A percentile compares a stretch with the other conserved stretches of the same genome.
Evolutionary conservation across 2,797 vertebrate genomes (phyloP).

Genomic region (Decapterus maruadsi): DNA sequence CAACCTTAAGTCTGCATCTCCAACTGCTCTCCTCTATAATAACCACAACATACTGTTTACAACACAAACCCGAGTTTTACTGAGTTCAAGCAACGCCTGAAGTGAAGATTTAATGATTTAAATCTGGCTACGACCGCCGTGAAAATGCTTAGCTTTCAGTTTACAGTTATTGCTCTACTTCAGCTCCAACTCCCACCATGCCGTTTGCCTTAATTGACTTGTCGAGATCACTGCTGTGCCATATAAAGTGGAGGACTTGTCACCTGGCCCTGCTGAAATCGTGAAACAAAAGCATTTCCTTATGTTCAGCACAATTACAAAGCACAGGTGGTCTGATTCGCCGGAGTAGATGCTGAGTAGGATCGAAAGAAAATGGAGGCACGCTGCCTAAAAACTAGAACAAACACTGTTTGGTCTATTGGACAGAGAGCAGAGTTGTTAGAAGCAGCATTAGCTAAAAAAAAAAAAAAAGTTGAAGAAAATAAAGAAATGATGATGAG

Average conservation of each 20-base stretch:
- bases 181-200: slow-evolving; percentile 15
- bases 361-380: slow-evolving; percentile 5
- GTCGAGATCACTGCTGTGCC: slow-evolving; percentile 29
- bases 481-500: slow-evolving; percentile 13
- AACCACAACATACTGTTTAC: slow-evolving; percentile 5
- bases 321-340: slow-evolving; percentile 51
- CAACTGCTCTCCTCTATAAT: neutral
- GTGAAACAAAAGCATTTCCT: slow-evolving; percentile 35
- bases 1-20: neutral
- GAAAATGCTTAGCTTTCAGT: slow-evolving; percentile 36
- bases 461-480: neutral
- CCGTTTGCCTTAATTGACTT: slow-evolving; percentile 30
- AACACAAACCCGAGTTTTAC: neutral
- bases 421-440: slow-evolving; percentile 23
- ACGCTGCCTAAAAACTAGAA: slow-evolving; percentile 30
- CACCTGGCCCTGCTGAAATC: slow-evolving; percentile 45
- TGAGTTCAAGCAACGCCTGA: slow-evolving; percentile 11
- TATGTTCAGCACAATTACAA: slow-evolving; percentile 35
- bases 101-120: slow-evolving; percentile 37
- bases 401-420: slow-evolving; percentile 26
- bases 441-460: slow-evolving; percentile 3
- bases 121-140: slow-evolving; percentile 5
- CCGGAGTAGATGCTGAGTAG: slow-evolving; percentile 55
- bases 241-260: slow-evolving; percentile 14
- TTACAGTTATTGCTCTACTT: slow-evolving; percentile 1